These are phyloP conservation scores for Cavia porcellus DNA, from an alignment of 2,113 vertebrate genomes.

Conservation along the genomic window DNA sequence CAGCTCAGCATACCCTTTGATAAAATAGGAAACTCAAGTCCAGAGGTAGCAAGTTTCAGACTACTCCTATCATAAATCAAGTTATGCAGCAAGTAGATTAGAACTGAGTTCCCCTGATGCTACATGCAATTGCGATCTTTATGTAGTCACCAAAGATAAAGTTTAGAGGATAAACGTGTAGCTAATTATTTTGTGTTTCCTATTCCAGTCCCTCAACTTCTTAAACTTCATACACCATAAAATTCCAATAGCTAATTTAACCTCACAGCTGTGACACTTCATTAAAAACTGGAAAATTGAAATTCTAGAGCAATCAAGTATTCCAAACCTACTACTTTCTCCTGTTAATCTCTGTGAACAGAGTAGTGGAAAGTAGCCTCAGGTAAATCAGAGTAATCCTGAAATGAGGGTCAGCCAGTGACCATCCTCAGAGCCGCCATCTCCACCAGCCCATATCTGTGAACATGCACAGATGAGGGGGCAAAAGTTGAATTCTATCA, in stretches of 20 bases:
- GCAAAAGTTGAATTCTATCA: background rate
- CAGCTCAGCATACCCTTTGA: background rate
- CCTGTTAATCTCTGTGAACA: background rate
- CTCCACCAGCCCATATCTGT: background rate
- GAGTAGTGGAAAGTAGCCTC: background rate
- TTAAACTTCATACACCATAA: slow-evolving; percentile 38
- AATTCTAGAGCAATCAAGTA: slow-evolving; percentile 55
- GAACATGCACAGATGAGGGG: background rate
- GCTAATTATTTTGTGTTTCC: slow-evolving; percentile 47
- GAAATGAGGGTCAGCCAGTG: background rate
- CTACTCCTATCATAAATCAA: background rate
- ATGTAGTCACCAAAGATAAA: background rate
- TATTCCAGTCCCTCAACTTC: slow-evolving; percentile 21
- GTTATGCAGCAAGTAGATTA: background rate
- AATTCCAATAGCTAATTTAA: slow-evolving; percentile 65
- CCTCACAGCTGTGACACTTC: slow-evolving; percentile 23
- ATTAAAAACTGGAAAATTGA: slow-evolving; percentile 70
- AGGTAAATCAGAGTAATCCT: background rate
- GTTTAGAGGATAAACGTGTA: slow-evolving; percentile 36
- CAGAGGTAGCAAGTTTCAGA: background rate
- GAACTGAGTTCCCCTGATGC: background rate
- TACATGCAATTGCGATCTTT: background rate
- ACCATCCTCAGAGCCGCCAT: background rate
- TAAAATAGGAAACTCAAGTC: background rate
- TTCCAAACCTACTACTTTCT: slow-evolving; percentile 55